Base-by-base conservation (phyloP, 2,888 invertebrate species). In the Habrosyne pyritoides region DNA sequence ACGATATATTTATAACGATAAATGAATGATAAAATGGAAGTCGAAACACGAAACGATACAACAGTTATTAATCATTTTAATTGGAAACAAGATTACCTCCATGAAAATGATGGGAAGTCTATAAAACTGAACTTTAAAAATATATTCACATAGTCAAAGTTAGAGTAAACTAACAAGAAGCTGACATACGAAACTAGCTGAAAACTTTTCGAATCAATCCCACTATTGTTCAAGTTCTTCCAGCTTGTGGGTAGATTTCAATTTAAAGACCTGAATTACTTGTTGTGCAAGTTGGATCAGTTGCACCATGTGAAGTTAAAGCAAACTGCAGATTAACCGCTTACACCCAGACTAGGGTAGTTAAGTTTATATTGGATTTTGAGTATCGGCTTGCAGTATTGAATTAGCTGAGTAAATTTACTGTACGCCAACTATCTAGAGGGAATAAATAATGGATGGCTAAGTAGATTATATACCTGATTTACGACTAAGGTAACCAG, bases 261-360 rank as follows among this genome's bases (percentile, higher is more conserved):
- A 74, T 77, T 79, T 74, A 70, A 79, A 73, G 70, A 73, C 66
- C 64, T 69, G 63, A 59, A 70, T 64, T 68, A 69, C 64, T 67
- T 64, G 63, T 66, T 63, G 51, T 58, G 48, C 53, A 66, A 71
- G 66, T 71, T 63, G 63, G 60, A 63, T 62, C 61, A 66, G 57
- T 57, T 71, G 71, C 72, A 66, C 61, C 76, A 66, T 61, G 54
- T 69, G 67, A 66, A 61, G 28, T 55, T 48, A 58, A 47, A 59
- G 56, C 54, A 67, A 71, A 75, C 63, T 73, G 54, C 56, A 64
- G 72, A 77, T 78, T 79, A 81, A 76, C 63, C 63, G 69, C 69
- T 74, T 73, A 67, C 52, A 57, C 55, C 55, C 52, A 55, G 60
- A 54, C 56, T 21, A 10, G 30, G 50, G 10, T 14, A 56, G 55